Evolutionary conservation across 2,888 invertebrate species (phyloP), one percentile per base, ranked within the genome.

Genomic region (Neoaliturus tenellus): DNA sequence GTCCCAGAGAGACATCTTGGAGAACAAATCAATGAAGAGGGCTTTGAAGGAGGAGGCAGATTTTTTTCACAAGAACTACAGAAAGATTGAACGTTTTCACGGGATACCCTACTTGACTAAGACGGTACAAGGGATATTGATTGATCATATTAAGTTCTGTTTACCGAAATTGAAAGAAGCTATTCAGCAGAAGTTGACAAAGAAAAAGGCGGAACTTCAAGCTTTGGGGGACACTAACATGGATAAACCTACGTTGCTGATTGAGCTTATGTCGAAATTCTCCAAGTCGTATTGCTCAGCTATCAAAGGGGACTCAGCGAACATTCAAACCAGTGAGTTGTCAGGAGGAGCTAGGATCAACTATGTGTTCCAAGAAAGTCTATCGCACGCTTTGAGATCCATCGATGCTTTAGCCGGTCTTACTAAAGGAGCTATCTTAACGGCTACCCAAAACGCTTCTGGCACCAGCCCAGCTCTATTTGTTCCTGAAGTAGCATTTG

Each of bases 311-410:
- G 93, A 93, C 33, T 91, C 93, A 1, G 91, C 92, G 84, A 93
- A 93, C 87, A 93, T 94, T 85, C 93, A 94, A 89, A 94, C 80
- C 87, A 88, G 10, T 87, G 89, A 83, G 87, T 91, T 89, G 87
- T 92, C 92, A 89, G 94, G 93, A 85, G 94, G 93, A 87, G 93
- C 93, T 83, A 91, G 93, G 88, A 94, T 94, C 84, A 93, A 93
- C 87, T 94, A 93, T 89, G 94, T 94, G 85, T 94, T 94, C 89
- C 93, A 94, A 88, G 93, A 94, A 88, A 93, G 93, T 1, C 94
- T 94, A 89, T 93, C 93, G 5, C 89, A 91, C 84, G 92, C 93
- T 0, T 88, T 94, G 81, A 92, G 92, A 86, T 90, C 91, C 23
- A 92, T 94, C 55, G 92, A 94, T 88, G 93, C 94, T 0, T 89